A percentile compares a stretch with the other conserved stretches of the same genome.
Conservation (phyloP, 2,888 invertebrate genomes). For the Alcis repandata region DNA sequence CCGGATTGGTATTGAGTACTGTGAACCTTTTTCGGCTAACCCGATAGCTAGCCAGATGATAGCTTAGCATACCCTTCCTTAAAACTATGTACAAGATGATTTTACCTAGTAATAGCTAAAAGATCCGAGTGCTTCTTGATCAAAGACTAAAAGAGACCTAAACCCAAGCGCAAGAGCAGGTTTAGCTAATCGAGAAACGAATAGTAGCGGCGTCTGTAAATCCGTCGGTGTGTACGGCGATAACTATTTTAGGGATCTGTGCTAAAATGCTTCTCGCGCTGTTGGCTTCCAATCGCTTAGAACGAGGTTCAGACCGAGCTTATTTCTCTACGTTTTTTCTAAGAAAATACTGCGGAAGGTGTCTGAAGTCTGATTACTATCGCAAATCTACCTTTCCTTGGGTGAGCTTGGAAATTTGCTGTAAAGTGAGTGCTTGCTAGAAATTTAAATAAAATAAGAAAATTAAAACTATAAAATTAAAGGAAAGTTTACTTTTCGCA, state of each 20-base stretch:
- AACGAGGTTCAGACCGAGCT: slow-evolving; percentile 46
- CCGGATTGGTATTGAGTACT: too few species aligned
- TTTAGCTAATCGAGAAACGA: slow-evolving; percentile 28
- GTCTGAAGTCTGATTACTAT: slow-evolving; percentile 17
- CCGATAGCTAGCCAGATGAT: too few species aligned
- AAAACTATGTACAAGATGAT: too few species aligned
- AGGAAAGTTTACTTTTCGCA: too few species aligned
- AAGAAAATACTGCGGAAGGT: slow-evolving; percentile 15
- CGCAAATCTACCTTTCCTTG: slow-evolving; percentile 7
- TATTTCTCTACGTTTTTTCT: slow-evolving; percentile 24
- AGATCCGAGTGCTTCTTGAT: too few species aligned
- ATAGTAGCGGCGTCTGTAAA: slow-evolving; percentile 51
- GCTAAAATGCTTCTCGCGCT: slow-evolving; percentile 52
- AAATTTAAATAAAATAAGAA: too few species aligned
- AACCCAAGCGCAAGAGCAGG: too few species aligned
- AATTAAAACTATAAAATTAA: too few species aligned
- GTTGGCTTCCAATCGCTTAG: slow-evolving; percentile 48
- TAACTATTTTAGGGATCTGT: slow-evolving; percentile 58
- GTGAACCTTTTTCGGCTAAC: too few species aligned
- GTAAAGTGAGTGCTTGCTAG: neutral
- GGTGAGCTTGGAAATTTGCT: neutral
- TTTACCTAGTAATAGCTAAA: too few species aligned
- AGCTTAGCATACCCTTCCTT: too few species aligned
- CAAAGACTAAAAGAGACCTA: too few species aligned
- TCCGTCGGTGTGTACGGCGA: slow-evolving; percentile 56